Evolutionary conservation across 2,888 invertebrate genomes (phyloP).

Genomic region (Drymonia ruficornis): DNA sequence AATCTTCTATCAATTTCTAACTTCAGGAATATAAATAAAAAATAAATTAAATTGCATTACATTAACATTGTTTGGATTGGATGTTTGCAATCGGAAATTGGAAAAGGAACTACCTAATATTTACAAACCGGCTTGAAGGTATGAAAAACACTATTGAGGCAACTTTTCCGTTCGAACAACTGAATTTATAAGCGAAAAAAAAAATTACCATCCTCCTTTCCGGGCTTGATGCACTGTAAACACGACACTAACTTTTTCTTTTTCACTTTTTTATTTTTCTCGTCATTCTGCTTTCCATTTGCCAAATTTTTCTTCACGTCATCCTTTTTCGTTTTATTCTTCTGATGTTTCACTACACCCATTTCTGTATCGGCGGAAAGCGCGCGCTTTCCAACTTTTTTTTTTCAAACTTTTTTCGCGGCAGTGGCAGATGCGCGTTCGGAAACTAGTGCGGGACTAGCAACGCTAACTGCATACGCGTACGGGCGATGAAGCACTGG

Average conservation of each 20-base stretch:
- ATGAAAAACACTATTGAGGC: neutral
- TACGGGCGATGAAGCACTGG: conserved; percentile 72
- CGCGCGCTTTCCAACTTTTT: conserved; percentile 43
- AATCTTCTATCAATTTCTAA: neutral
- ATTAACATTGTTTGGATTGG: conserved; percentile 11
- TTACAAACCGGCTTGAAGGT: neutral
- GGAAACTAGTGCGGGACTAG: conserved; percentile 79
- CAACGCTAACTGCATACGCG: conserved; percentile 79
- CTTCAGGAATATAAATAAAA: neutral
- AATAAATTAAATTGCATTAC: neutral
- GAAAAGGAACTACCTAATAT: conserved; percentile 33
- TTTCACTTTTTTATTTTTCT: conserved; percentile 71
- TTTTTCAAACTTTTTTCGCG: conserved; percentile 43
- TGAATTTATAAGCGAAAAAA: neutral
- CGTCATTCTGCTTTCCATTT: conserved; percentile 69
- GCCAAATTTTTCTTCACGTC: conserved; percentile 55
- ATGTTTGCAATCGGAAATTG: conserved; percentile 28
- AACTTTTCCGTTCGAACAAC: neutral
- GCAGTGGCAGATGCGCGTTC: conserved; percentile 73
- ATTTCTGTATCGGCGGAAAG: conserved; percentile 58
- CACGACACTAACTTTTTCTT: conserved; percentile 81
- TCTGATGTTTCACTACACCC: conserved; percentile 77
- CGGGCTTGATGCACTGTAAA: conserved; percentile 81
- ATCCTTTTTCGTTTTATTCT: conserved; percentile 63
- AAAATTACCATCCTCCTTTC: conserved; percentile 70